Base-by-base conservation (phyloP, 2,888 invertebrate genomes). In the Ectemnius lituratus region DNA sequence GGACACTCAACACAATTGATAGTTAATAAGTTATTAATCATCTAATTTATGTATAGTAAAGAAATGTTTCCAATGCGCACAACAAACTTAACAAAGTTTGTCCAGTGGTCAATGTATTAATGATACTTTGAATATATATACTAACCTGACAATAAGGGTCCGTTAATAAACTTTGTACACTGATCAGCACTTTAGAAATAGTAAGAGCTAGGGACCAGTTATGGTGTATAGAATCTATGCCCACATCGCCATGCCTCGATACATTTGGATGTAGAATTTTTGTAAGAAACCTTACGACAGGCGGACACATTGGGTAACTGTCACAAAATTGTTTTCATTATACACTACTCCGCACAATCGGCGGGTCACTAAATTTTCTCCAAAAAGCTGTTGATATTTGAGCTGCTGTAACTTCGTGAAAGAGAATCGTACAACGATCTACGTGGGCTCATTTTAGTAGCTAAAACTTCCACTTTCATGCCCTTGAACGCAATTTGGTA, bases 141-240 rank as follows among this genome's bases (percentile, higher is more conserved):
- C 37, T 37, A 37, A 96, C 96, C 89, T 95, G 94, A 84, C 96
- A 96, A 87, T 95, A 97, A 0, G 98, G 97, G 92, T 98, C 98
- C 0, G 97, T 97, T 71, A 97, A 93, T 73, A 97, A 92, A 85
- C 96, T 97, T 92, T 97, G 97, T 78, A 97, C 95, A 66, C 97
- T 97, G 75, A 97, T 94, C 83, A 97, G 93, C 72, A 97, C 95
- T 90, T 97, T 98, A 81, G 96, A 96, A 87, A 98, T 95, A 57
- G 98, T 98, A 78, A 98, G 92, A 0, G 97, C 98, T 75, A 98
- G 92, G n/a, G 97, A 97, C 98, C 98, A 98, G 92, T 98, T 98
- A 92, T 97, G 97, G 86, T 97, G 96, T 84, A 98, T 97, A 11
- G 97, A 97, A 92, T 98, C 98, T 79, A 98, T 96, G 72, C 98